A percentile compares a stretch with the other conserved stretches of the same genome.
Conservation (phyloP, 2,888 invertebrate genomes). For the Furcula furcula region DNA sequence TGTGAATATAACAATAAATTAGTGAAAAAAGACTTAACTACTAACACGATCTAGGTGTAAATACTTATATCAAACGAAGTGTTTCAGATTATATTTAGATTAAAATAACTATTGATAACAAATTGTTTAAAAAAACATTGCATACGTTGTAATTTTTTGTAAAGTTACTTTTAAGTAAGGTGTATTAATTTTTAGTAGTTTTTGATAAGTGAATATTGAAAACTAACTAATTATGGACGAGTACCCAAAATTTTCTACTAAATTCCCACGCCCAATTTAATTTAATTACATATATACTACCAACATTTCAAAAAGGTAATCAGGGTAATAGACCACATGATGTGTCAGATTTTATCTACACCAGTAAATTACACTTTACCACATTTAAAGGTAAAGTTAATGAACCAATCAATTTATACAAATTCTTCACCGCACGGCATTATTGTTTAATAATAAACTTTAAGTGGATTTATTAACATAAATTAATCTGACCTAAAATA, state of each 20-base stretch:
- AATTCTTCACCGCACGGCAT: too few species aligned
- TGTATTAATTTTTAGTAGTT: slow-evolving; percentile 74
- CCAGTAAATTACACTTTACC: too few species aligned
- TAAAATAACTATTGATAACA: slow-evolving; percentile 30
- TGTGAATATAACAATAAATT: slow-evolving; percentile 77
- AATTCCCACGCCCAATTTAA: slow-evolving; percentile 10
- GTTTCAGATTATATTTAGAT: slow-evolving; percentile 56
- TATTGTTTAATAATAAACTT: too few species aligned
- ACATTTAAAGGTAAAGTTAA: too few species aligned
- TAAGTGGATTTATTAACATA: too few species aligned
- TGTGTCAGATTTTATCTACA: slow-evolving; percentile 22
- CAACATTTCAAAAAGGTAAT: slow-evolving; percentile 56
- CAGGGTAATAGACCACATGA: slow-evolving; percentile 66
- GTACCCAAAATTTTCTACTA: slow-evolving; percentile 34
- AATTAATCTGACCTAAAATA: too few species aligned
- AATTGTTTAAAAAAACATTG: slow-evolving; percentile 44
- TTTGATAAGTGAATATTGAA: slow-evolving; percentile 79
- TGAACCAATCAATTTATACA: too few species aligned
- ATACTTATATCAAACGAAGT: slow-evolving; percentile 59
- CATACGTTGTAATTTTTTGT: slow-evolving; percentile 74
- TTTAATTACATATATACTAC: too few species aligned
- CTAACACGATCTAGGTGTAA: slow-evolving; percentile 55
- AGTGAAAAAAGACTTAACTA: slow-evolving; percentile 63
- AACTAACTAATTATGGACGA: slow-evolving; percentile 63
- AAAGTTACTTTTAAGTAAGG: slow-evolving; percentile 69